Conservation (phyloP, 2,113 vertebrate genomes). For the Myanophis thanlyinensis region DNA sequence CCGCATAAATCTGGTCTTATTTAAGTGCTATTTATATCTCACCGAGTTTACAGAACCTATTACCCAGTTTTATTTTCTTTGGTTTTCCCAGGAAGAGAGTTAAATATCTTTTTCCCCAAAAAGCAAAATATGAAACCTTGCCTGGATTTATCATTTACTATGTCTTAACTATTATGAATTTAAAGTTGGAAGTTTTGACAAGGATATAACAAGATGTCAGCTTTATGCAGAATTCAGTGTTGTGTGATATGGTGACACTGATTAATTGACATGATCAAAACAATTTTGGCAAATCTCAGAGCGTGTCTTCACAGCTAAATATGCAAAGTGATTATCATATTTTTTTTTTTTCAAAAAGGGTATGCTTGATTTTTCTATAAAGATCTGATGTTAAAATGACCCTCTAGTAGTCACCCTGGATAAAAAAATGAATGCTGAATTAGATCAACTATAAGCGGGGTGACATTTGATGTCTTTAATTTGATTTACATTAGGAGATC, state of each 20-base stretch:
- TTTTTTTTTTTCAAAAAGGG: not conserved
- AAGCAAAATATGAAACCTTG: not conserved
- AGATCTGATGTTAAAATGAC: not conserved
- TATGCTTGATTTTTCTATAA: not conserved
- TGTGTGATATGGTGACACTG: not conserved
- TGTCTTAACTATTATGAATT: not conserved
- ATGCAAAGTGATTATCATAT: not conserved
- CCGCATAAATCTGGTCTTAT: slow-evolving; percentile 48
- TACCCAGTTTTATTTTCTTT: slow-evolving; percentile 18
- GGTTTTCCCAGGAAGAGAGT: slow-evolving; percentile 36
- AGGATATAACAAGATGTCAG: not conserved
- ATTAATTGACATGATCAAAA: not conserved
- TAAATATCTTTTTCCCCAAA: not conserved
- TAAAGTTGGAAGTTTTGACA: not conserved
- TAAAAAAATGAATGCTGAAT: not conserved
- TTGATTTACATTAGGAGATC: not conserved
- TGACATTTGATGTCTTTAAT: not conserved
- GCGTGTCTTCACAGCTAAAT: not conserved
- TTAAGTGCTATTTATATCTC: slow-evolving; percentile 39
- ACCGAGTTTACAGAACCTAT: slow-evolving; percentile 37
- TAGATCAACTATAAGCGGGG: not conserved
- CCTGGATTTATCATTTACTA: not conserved
- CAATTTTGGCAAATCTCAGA: not conserved
- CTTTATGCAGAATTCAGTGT: not conserved
- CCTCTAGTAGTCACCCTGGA: not conserved